Base-by-base conservation (phyloP, 2,113 vertebrate species). In the Prietella phreatophila region DNA sequence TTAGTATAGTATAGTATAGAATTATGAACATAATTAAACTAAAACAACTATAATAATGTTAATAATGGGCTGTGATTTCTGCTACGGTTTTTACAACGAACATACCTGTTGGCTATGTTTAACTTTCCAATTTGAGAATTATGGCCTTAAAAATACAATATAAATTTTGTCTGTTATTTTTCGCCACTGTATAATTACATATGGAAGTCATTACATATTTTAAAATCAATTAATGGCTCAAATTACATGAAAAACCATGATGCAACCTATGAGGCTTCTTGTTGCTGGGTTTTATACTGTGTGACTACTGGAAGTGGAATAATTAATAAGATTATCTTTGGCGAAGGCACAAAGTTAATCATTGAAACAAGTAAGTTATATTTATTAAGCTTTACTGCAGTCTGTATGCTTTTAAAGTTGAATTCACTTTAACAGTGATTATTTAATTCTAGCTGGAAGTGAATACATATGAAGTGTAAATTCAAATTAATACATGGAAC, bases 301-400 rank as follows among this genome's bases (percentile, higher is more conserved):
- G 91, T 90, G 91, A 88, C 73, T 82, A 17, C 61, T 89, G 33
- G 83, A 33, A 17, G 9, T 84, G 90, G 90, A 83, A 1, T 47
- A 83, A 1, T 47, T 87, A 69, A 88, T 65, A 91, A 85, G 33
- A 19, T 92, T 17, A 76, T 88, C 17, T 92, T 92, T 83, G 88
- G 90, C 15, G 25, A 55, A 76, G 91, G 90, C 19, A 90, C 25
- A 85, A 88, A 60, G 20, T 73, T 92, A 47, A 87, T 82, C 27
- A 76, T 82, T 84, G 71, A 90, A 10, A 47, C 86, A 61, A 89
- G 91, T 91, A 91, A 90, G 91, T 87, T 65, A 56, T 5, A 39
- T 55, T 84, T 69, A 33, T 20, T 50, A 20, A 30, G 15, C 10
- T 1, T 42, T 53, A 47, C 10, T 50, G 33, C 15, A 79, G 76